phyloP scores from a whole-genome alignment of 2,797 vertebrate genomes.

The Aphelocoma californica region DNA sequence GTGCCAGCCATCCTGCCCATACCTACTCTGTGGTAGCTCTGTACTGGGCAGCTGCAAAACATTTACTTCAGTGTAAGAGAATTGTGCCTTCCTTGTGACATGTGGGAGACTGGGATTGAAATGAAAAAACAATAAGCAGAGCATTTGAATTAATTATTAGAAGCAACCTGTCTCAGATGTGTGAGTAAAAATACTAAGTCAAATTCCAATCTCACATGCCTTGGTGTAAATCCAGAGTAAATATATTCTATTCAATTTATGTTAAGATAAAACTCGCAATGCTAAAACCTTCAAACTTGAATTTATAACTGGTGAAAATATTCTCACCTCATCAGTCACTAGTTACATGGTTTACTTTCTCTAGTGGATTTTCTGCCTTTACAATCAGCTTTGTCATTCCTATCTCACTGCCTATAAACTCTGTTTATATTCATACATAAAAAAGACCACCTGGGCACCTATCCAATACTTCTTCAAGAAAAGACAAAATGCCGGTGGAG shows the following conservation, averaged over 20 bases:
- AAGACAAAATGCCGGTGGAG: not conserved
- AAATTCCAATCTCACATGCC: not conserved
- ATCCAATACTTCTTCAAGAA: not conserved
- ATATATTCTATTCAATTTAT: not conserved
- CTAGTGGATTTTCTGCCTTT: constrained; percentile 9
- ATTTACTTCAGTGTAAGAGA: not conserved
- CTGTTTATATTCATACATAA: not conserved
- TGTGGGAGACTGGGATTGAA: not conserved
- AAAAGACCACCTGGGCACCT: not conserved
- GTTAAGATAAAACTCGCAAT: not conserved
- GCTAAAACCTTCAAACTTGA: not conserved
- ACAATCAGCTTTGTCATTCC: constrained; percentile 19
- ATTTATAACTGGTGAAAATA: not conserved
- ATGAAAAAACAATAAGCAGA: not conserved
- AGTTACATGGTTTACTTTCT: constrained; percentile 24
- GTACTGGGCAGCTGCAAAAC: not conserved
- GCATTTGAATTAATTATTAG: not conserved
- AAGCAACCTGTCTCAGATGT: not conserved
- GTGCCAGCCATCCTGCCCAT: not conserved
- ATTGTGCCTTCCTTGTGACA: not conserved
- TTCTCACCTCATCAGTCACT: constrained; percentile 37
- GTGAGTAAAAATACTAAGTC: not conserved
- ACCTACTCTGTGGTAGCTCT: not conserved
- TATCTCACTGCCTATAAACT: not conserved
- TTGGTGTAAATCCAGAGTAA: not conserved